Base-by-base conservation (phyloP, 1,140 invertebrate genomes). In the Drosophila virilis region DNA sequence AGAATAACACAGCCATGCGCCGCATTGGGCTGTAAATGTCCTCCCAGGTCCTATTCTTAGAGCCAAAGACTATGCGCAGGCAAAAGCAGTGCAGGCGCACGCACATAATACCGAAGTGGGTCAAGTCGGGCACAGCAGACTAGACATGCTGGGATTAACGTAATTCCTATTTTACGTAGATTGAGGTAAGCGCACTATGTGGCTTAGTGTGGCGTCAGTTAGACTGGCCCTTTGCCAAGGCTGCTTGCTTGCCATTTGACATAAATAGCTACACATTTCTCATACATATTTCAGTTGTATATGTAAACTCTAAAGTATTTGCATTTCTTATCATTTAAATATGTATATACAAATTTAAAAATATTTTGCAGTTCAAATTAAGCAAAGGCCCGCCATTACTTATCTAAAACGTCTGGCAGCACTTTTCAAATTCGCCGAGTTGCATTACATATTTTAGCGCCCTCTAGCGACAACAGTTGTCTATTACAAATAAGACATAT, bases 1-100 rank as follows among this genome's bases (percentile, higher is more conserved):
- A 91, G 74, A 91, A 81, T 81, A 88, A 81, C 79, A 90, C 77
- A 85, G 68, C 68, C 61, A 73, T 73, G 50, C 54, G 37, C 61
- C 57, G 68, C 22, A 13, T 45, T 42, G n/a, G 66, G n/a, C 79
- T 77, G 83, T 37, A 75, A 68, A 52, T 72, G 71, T 48, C 52
- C 69, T 45, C 9, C 4, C 17, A 10, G 5, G n/a, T 54, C 9
- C 40, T 33, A n/a, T 45, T n/a, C 17, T 61, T 46, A 65, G 9
- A 9, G 48, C 9, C 28, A n/a, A 43, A 42, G 42, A 67, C 46
- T 38, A 54, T 54, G 33, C 12, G 51, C 51, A 10, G 51, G 51
- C 51, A 74, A 83, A 40, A 58, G 61, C 37, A 40, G 32, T 37
- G 51, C 54, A 73, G 61, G 61, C 81, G 77, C 74, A 85, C 50